A percentile compares a stretch with the other conserved stretches of the same genome.
Conservation (phyloP, 2,113 vertebrate genomes). For the Paradisaea rubra region DNA sequence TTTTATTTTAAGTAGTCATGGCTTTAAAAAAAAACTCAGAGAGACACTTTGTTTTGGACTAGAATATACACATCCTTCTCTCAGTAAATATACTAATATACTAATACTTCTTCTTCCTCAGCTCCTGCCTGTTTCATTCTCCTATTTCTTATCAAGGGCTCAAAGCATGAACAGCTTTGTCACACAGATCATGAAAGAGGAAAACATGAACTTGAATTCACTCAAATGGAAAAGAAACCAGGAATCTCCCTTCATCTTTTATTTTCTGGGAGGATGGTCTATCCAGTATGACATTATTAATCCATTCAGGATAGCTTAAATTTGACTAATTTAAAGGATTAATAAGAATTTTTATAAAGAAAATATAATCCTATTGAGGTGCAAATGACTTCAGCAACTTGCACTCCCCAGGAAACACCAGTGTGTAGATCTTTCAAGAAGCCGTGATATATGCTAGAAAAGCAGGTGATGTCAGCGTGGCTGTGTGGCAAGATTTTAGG, state of each 20-base stretch:
- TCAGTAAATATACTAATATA: neutral
- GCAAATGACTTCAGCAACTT: neutral
- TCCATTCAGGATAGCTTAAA: neutral
- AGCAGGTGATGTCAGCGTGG: rapidly evolving
- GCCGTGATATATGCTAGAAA: neutral
- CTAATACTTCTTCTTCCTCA: neutral
- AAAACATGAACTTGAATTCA: neutral
- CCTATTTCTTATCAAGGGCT: neutral
- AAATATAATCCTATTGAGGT: neutral
- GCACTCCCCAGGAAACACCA: neutral
- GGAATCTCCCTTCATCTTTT: neutral
- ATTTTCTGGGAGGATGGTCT: neutral
- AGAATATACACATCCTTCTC: neutral
- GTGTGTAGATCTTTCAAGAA: neutral
- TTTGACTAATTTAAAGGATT: neutral
- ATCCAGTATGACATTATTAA: neutral
- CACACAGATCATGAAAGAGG: rapidly evolving
- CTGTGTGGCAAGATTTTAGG: neutral
- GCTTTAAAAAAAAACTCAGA: neutral
- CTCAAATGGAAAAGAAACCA: neutral
- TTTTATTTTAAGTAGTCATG: neutral
- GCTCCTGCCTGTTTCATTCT: neutral
- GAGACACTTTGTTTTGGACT: neutral
- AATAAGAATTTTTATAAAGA: neutral
- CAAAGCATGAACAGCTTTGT: neutral